These are phyloP conservation scores for Drosophila arizonae DNA, from an alignment of 1,140 invertebrate species.

Conservation along the genomic window DNA sequence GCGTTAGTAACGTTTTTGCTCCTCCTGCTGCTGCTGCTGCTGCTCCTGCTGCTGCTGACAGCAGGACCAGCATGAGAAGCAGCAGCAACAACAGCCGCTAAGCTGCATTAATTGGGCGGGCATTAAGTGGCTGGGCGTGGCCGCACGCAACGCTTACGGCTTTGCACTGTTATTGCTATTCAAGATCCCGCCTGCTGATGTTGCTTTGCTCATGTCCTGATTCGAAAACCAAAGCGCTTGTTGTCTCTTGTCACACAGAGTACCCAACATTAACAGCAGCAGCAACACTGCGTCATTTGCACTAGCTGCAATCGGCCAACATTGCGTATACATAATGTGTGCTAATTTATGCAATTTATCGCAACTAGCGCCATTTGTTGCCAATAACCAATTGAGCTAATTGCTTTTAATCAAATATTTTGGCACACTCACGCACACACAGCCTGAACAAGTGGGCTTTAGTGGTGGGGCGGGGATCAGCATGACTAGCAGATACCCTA, in stretches of 20 bases:
- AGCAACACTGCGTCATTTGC: conserved; percentile 10
- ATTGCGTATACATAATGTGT: conserved; percentile 36
- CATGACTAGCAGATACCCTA: too few species aligned
- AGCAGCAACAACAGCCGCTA: conserved; percentile 19
- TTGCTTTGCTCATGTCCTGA: conserved; percentile 15
- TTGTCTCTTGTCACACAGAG: conserved; percentile 23
- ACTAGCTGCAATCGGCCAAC: conserved; percentile 14
- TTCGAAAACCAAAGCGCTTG: conserved; percentile 12
- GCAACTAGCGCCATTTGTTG: conserved; percentile 1
- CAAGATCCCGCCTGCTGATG: neutral
- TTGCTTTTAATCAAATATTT: too few species aligned
- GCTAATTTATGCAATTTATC: conserved; percentile 25
- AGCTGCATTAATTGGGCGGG: conserved; percentile 58
- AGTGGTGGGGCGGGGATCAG: too few species aligned
- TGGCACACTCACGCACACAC: too few species aligned
- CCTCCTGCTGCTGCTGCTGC: conserved; percentile 15
- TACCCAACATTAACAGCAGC: neutral
- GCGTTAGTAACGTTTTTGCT: conserved; percentile 20
- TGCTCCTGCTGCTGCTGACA: conserved; percentile 9
- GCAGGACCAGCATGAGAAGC: neutral
- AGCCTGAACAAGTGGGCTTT: too few species aligned
- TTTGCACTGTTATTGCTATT: conserved; percentile 1
- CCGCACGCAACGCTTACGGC: neutral
- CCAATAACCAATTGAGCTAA: too few species aligned
- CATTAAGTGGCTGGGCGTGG: conserved; percentile 43